phyloP scores from a whole-genome alignment of 2,888 invertebrate genomes.

The Andrena minutula region DNA sequence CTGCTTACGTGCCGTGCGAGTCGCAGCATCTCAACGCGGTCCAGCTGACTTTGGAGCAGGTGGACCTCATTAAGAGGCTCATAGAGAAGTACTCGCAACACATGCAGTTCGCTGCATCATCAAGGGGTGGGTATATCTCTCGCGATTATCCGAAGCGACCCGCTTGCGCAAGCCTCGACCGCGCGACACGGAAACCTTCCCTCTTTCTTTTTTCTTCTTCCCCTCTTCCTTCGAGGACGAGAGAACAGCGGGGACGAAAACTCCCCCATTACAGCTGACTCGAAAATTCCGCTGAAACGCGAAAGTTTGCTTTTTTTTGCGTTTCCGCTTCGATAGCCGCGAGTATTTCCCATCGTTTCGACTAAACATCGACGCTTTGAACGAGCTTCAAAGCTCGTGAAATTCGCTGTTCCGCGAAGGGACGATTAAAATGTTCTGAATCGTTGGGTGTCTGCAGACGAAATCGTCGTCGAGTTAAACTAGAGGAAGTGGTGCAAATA shows the following conservation, averaged over 20 bases:
- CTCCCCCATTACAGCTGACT: slow-evolving; percentile 26
- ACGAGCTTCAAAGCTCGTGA: not conserved
- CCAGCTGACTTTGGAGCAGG: slow-evolving; percentile 90
- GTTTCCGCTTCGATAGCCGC: slow-evolving; percentile 17
- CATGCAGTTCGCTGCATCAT: slow-evolving; percentile 88
- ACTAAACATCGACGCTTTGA: slow-evolving; percentile 9
- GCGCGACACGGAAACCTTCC: slow-evolving; percentile 6
- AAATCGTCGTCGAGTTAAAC: not conserved
- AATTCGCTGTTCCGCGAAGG: not conserved
- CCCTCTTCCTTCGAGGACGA: not conserved
- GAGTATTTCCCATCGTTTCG: slow-evolving; percentile 21
- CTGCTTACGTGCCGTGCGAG: slow-evolving; percentile 90
- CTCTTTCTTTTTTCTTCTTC: not conserved
- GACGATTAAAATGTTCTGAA: not conserved
- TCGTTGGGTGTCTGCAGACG: not conserved
- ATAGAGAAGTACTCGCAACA: slow-evolving; percentile 89
- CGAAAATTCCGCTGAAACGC: slow-evolving; percentile 31
- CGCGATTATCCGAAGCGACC: slow-evolving; percentile 33
- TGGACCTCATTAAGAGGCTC: slow-evolving; percentile 90
- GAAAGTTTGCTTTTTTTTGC: slow-evolving; percentile 16
- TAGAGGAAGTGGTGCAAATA: too few relatives aligned
- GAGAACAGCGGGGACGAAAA: slow-evolving; percentile 5
- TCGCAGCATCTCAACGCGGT: slow-evolving; percentile 90
- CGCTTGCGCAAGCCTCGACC: not conserved
- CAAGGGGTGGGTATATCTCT: slow-evolving; percentile 86